Evolutionary conservation across 1,140 invertebrate species (phyloP), one percentile per base, ranked within the genome.

Genomic region (Panonychus citri): DNA sequence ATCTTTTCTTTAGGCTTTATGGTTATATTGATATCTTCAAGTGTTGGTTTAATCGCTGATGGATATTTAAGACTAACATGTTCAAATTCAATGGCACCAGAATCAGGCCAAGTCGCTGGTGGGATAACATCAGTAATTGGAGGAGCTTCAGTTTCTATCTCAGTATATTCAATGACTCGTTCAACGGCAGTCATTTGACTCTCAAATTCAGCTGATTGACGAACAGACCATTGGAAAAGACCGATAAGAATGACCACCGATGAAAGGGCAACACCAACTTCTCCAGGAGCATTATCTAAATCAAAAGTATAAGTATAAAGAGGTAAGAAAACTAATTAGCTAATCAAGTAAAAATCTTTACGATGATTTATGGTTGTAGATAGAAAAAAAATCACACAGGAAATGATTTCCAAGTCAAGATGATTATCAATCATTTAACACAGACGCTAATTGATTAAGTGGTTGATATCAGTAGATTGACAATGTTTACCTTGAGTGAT

Each of bases 151-250:
- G 79, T 66, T 48, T 79, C 75, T 1, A 87, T 68, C 40, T 76
- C 71, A 1, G 76, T 77, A 66, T 88, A 89, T 62, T 88, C 82
- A 3, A 85, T 63, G 2, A 88, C 77, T 40, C 84, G 71, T 65
- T 89, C 84, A 15, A 87, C 39, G 3, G 71, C 69, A 3, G 74
- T 65, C 13, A 71, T 66, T 65, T 85, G 77, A 54, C 80, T 81
- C 61, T 88, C 75, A 3, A 82, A 78, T 67, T 88, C 84, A 0
- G 85, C 77, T 13, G 77, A 78, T 64, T 85, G 82, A 54, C 79
- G 72, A 57, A 88, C 80, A 1, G 81, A 83, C 78, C 80, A 87
- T 65, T 87, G 84, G 54, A 55, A 55, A 17, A 55, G 15, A 1
- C 54, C 54, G 48, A 19, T 56, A 26, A 58, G 37, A 57, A 56